Evolutionary conservation across 1,140 invertebrate genomes (phyloP).

Genomic region (Rhagoletis zephyria): DNA sequence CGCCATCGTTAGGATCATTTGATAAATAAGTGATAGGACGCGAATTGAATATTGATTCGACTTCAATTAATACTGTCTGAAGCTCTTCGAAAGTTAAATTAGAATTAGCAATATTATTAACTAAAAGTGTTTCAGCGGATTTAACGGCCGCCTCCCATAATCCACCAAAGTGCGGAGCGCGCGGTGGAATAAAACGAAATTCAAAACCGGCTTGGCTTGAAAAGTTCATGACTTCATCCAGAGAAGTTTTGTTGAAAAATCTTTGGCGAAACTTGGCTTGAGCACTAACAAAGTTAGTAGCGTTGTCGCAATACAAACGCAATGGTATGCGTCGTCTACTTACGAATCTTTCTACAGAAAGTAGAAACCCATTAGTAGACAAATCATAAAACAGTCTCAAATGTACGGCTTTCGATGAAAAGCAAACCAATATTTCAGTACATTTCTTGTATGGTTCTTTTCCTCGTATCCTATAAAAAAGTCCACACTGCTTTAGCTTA

Average conservation of each 20-base stretch:
- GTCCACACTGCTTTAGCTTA: too few species aligned
- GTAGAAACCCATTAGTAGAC: too few species aligned
- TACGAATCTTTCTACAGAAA: background rate
- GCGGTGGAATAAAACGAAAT: conserved; percentile 68
- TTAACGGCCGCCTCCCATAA: conserved; percentile 66
- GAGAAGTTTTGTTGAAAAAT: too few species aligned
- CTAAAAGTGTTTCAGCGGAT: conserved; percentile 60
- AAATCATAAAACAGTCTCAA: too few species aligned
- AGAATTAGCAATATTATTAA: conserved; percentile 55
- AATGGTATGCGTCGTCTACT: background rate
- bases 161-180: conserved; percentile 65
- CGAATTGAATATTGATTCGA: conserved; percentile 63
- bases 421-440: too few species aligned
- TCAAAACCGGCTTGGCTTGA: conserved; percentile 55
- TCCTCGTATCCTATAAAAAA: too few species aligned
- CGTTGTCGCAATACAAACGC: background rate
- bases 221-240: background rate
- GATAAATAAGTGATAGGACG: conserved; percentile 61
- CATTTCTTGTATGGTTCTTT: too few species aligned
- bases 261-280: too few species aligned
- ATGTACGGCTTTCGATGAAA: too few species aligned
- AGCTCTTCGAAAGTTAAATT: conserved; percentile 61
- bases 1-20: conserved; percentile 61
- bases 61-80: conserved; percentile 56
- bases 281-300: too few species aligned